Conservation (phyloP, 2,797 vertebrate species). For the Carapus acus region DNA sequence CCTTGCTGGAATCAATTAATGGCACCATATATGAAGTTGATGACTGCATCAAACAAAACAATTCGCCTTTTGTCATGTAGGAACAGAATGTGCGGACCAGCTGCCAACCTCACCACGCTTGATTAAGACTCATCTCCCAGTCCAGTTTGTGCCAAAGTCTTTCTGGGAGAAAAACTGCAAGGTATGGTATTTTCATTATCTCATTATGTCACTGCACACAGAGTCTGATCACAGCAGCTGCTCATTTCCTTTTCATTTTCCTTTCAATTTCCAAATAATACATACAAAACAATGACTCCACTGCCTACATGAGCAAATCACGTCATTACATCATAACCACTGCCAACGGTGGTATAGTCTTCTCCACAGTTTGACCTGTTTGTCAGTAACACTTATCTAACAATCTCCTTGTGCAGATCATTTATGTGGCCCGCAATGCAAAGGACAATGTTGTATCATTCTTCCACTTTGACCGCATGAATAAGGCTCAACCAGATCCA, state of each 20-base stretch:
- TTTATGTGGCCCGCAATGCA: constrained; percentile 84
- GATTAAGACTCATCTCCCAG: constrained; percentile 71
- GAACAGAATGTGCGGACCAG: constrained; percentile 34
- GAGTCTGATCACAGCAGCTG: no score
- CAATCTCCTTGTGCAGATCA: constrained; percentile 33
- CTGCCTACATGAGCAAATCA: no score
- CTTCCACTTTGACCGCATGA: constrained; percentile 84
- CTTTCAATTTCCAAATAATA: no score
- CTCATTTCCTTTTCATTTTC: no score
- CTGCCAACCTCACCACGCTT: constrained; percentile 61
- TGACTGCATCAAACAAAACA: no score
- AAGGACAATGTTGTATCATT: constrained; percentile 84
- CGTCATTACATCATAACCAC: no score
- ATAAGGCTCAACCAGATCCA: constrained; percentile 67
- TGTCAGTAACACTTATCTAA: no score
- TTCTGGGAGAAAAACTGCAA: constrained; percentile 69
- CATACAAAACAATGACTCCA: no score
- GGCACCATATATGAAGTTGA: no score
- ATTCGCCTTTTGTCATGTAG: constrained; percentile 18
- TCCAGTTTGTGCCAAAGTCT: constrained; percentile 68
- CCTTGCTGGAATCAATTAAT: no score
- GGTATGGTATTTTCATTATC: constrained; percentile 38
- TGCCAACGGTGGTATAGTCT: no score
- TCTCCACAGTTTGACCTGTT: no score
- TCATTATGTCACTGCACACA: rapidly evolving